phyloP scores from a whole-genome alignment of 1,140 invertebrate genomes.

The Andricus grossulariae region DNA sequence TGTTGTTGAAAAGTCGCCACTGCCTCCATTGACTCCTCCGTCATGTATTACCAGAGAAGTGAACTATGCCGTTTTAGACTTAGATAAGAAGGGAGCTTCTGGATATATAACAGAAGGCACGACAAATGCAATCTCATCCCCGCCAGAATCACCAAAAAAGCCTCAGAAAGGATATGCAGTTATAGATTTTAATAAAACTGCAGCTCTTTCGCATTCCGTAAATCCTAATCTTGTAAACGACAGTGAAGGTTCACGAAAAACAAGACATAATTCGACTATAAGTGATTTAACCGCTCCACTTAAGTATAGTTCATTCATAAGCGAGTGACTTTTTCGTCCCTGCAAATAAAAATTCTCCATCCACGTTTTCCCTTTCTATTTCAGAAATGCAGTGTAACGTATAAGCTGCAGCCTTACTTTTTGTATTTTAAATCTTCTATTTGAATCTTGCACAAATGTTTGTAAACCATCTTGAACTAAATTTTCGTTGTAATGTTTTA shows the following conservation, averaged over 20 bases:
- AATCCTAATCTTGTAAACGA: constrained; percentile 77
- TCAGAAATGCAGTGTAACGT: no score
- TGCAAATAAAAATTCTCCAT: background rate
- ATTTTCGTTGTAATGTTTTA: no score
- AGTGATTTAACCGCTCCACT: constrained; percentile 73
- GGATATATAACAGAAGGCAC: constrained; percentile 45
- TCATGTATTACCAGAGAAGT: constrained; percentile 76
- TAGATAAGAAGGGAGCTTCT: constrained; percentile 75
- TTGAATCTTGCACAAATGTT: no score
- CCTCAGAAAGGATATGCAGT: constrained; percentile 88
- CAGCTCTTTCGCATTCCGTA: constrained; percentile 84
- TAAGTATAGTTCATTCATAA: constrained; percentile 77
- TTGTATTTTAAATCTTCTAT: no score
- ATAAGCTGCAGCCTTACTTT: no score
- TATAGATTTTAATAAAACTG: constrained; percentile 95
- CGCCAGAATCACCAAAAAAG: constrained; percentile 77
- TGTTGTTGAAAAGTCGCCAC: constrained; percentile 70
- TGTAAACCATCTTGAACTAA: no score
- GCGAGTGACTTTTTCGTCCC: constrained; percentile 75
- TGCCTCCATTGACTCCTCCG: constrained; percentile 74
- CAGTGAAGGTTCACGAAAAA: constrained; percentile 79
- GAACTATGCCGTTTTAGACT: constrained; percentile 87
- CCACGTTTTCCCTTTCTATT: no score
- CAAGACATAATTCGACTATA: constrained; percentile 81
- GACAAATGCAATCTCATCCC: constrained; percentile 55